These are phyloP conservation scores for Amphipoea oculea DNA, from an alignment of 2,888 invertebrate species.

Conservation along the genomic window DNA sequence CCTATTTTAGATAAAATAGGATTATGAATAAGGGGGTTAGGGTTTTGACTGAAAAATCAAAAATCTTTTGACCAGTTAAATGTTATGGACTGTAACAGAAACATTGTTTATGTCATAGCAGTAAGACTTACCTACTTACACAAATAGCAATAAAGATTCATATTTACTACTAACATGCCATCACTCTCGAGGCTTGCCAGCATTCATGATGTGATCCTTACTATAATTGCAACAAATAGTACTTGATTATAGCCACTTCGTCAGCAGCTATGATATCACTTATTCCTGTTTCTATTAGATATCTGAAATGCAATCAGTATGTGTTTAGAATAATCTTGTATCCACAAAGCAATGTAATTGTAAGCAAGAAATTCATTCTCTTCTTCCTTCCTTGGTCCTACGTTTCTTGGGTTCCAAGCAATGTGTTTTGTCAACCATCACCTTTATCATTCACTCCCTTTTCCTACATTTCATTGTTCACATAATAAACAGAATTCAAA, in stretches of 20 bases:
- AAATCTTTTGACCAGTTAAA: not conserved
- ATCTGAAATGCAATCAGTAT: constrained; percentile 25
- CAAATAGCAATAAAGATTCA: constrained; percentile 33
- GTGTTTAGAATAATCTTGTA: not conserved
- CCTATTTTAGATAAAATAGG: too few species aligned
- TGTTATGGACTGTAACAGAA: not conserved
- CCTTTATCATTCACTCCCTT: not conserved
- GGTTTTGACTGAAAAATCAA: not conserved
- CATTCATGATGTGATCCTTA: constrained; percentile 71
- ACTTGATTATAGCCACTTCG: constrained; percentile 63
- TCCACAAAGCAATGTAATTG: not conserved
- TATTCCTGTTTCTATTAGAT: constrained; percentile 16
- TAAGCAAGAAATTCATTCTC: not conserved
- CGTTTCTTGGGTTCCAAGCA: not conserved
- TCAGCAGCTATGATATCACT: constrained; percentile 55
- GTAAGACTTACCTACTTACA: constrained; percentile 9
- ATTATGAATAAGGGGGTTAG: too few species aligned
- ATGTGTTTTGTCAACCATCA: not conserved
- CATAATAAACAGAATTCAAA: not conserved
- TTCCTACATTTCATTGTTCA: not conserved
- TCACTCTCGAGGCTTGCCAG: constrained; percentile 72
- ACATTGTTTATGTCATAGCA: constrained; percentile 19
- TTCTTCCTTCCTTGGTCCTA: not conserved
- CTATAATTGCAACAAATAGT: constrained; percentile 66
- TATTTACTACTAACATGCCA: constrained; percentile 69